Evolutionary conservation across 2,113 vertebrate species (phyloP).

Genomic region (Grus americana): DNA sequence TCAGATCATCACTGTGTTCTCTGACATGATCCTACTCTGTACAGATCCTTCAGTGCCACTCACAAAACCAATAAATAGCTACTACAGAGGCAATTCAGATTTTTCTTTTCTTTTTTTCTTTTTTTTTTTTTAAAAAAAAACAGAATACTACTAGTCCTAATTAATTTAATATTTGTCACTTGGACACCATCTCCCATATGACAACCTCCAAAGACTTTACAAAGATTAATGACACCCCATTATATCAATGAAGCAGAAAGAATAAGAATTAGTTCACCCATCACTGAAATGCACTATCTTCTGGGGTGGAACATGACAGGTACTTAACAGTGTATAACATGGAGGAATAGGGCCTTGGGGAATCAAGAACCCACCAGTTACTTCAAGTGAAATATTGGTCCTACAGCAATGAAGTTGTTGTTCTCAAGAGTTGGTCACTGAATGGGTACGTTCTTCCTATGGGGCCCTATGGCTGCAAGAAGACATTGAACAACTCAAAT

Average conservation of each 20-base stretch:
- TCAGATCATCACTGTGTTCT: neutral
- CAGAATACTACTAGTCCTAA: neutral
- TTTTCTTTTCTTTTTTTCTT: neutral
- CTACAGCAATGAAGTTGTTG: neutral
- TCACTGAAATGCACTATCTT: neutral
- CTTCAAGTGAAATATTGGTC: neutral
- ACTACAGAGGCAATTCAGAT: neutral
- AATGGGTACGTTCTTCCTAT: neutral
- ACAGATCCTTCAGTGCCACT: neutral
- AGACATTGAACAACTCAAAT: neutral
- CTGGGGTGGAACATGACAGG: neutral
- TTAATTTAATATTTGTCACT: conserved; percentile 58
- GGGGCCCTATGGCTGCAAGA: neutral
- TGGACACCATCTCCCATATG: conserved; percentile 5
- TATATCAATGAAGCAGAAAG: conserved; percentile 36
- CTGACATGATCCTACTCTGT: neutral
- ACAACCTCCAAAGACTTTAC: conserved; percentile 35
- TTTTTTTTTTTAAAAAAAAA: neutral
- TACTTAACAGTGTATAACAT: neutral
- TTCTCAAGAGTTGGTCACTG: neutral
- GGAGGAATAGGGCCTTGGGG: neutral
- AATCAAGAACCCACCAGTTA: neutral
- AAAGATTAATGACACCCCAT: conserved; percentile 35
- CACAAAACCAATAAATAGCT: neutral
- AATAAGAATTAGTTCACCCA: conserved; percentile 9